Percentiles rank a stretch among this genome's conserved stretches.
phyloP scores from a whole-genome alignment of 2,113 vertebrate genomes.

The Neodontobutis hainanensis region DNA sequence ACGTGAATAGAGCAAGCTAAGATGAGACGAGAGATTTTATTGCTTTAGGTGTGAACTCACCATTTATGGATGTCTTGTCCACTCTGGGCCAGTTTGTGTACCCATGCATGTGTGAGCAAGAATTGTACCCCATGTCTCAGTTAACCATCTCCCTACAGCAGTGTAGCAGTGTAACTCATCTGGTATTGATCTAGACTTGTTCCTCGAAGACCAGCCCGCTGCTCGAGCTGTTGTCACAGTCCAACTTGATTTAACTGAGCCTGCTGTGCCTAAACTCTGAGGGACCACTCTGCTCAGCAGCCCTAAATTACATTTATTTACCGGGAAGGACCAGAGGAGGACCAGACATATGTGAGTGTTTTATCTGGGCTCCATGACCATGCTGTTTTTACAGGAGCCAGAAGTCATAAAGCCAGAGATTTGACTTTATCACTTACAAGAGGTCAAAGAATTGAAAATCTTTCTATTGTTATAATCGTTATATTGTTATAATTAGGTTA shows the following conservation, averaged over 20 bases:
- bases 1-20: too few species aligned
- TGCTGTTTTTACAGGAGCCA: conserved; percentile 4
- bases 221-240: conserved; percentile 38
- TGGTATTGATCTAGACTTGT: conserved; percentile 43
- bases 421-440: neutral
- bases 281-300: conserved; percentile 42
- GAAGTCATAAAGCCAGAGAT: conserved; percentile 4
- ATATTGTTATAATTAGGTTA: neutral
- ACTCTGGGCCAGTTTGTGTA: neutral
- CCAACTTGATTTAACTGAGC: conserved; percentile 60
- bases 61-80: neutral
- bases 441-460: neutral
- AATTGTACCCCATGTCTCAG: conserved; percentile 6
- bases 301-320: conserved; percentile 67
- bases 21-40: too few species aligned
- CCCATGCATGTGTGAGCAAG: conserved; percentile 20
- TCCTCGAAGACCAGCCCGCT: conserved; percentile 52
- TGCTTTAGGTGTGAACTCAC: too few species aligned
- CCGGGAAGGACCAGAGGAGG: conserved; percentile 19
- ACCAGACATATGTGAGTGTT: conserved; percentile 23
- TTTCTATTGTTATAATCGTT: neutral
- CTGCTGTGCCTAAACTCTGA: conserved; percentile 33
- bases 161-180: neutral
- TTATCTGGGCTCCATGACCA: conserved; percentile 20
- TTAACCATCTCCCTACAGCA: conserved; percentile 26